phyloP scores from a whole-genome alignment of 2,888 invertebrate species.

The Panopea generosa region DNA sequence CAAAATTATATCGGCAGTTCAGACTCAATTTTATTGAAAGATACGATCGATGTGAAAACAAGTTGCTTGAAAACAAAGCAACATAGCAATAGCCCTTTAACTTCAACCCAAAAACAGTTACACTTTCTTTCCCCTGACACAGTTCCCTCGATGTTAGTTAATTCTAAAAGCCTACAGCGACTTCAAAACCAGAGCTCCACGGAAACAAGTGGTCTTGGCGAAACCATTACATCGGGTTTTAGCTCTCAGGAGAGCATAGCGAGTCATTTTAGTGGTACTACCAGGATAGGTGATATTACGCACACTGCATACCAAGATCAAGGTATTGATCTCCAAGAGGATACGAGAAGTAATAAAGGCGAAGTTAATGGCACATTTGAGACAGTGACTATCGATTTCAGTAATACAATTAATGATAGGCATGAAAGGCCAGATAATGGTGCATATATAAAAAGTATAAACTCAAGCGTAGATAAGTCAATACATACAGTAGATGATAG shows the following conservation, averaged over 20 bases:
- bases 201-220: conserved; percentile 80
- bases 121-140: conserved; percentile 28
- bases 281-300: conserved; percentile 18
- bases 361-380: conserved; percentile 50
- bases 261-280: conserved; percentile 63
- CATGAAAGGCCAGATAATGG: conserved; percentile 32
- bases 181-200: conserved; percentile 80
- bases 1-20: too few species aligned
- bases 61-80: too few species aligned
- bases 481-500: too few species aligned
- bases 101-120: conserved; percentile 13
- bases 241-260: conserved; percentile 79
- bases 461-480: conserved; percentile 6
- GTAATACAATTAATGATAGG: conserved; percentile 48
- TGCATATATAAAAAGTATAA: conserved; percentile 23
- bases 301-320: conserved; percentile 37
- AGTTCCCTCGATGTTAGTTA: conserved; percentile 28
- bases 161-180: conserved; percentile 59
- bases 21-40: too few species aligned
- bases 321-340: conserved; percentile 59
- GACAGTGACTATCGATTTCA: conserved; percentile 52
- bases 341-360: conserved; percentile 35
- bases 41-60: too few species aligned
- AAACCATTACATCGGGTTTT: conserved; percentile 78
- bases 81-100: background rate